Evolutionary conservation across 30 jellyfish, hydroid and myxozoan genomes (phyloP), one percentile per base, ranked within the genome.

Genomic region (Aurelia aurita complex sp. Pacific): DNA sequence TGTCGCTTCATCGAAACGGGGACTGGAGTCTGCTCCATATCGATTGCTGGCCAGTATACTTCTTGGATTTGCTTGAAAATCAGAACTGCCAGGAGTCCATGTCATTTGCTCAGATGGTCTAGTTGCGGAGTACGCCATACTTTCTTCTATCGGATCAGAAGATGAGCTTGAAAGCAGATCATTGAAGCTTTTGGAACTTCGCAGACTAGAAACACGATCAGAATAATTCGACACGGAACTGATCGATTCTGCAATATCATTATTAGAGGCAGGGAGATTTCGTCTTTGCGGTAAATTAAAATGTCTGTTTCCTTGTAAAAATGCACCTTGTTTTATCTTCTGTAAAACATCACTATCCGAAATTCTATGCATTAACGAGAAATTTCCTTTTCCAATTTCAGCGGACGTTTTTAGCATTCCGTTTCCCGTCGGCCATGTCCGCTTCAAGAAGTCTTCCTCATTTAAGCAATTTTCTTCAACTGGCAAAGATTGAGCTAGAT

Each of bases 261-360:
- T 79, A 32, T 63, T 43, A 38, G 80, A 2, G 13, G 43, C 53
- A 7, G 77, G n/a, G 1, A 65, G 19, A 40, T 34, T 51, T 32
- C 54, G 62, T 34, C 63, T 65, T 11, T 34, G 32, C 3, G 91
- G 78, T 43, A 72, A 14, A 12, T 14, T 19, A 33, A 84, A 84
- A 50, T 84, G 63, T 19, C 68, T 64, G 4, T 77, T 73, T 12
- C 87, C 87, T 50, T 84, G 93, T 40, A 84, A 53, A 55, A 73
- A 84, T 5, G 93, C 93, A 15, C 93, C 93, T 73, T 84, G 87
- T 55, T 77, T 73, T 23, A 84, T 84, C 53, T 50, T 72, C 34
- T 73, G 93, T 84, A 84, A 67, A 19, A 86, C 93, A 51, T 75
- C 82, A 61, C 69, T 36, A 43, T 84, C 93, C 19, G 87, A 73